Conservation (phyloP, 2,113 vertebrate genomes). For the Paramormyrops kingsleyae region DNA sequence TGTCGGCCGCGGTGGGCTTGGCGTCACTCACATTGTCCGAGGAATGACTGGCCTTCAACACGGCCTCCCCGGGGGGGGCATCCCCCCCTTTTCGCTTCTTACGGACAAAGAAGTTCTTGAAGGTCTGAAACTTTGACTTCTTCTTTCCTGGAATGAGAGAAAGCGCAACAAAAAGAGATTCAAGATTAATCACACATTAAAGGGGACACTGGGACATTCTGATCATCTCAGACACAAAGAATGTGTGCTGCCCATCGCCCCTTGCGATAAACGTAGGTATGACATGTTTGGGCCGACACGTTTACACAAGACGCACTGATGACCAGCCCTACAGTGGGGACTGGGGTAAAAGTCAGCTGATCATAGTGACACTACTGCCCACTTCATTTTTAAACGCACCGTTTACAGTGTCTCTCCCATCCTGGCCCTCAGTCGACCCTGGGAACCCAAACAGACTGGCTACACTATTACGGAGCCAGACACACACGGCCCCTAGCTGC, state of each 20-base stretch:
- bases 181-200: neutral
- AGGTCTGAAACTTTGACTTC: constrained; percentile 85
- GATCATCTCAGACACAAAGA: neutral
- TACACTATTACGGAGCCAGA: neutral
- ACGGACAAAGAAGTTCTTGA: constrained; percentile 82
- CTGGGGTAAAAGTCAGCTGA: neutral
- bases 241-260: neutral
- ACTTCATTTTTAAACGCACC: neutral
- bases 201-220: neutral
- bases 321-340: neutral
- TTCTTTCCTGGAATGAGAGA: constrained; percentile 71
- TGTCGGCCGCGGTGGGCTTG: constrained; percentile 41
- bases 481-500: neutral
- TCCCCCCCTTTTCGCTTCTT: constrained; percentile 75
- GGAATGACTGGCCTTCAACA: constrained; percentile 67
- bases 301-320: neutral
- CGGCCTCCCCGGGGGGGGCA: constrained; percentile 35
- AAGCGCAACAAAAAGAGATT: too few species aligned
- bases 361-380: neutral
- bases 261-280: neutral
- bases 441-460: neutral
- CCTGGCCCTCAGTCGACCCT: neutral
- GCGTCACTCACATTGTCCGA: constrained; percentile 61
- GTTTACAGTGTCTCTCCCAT: neutral
- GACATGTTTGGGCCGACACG: neutral